phyloP scores from a whole-genome alignment of 2,113 vertebrate species.

The Mellivora capensis region DNA sequence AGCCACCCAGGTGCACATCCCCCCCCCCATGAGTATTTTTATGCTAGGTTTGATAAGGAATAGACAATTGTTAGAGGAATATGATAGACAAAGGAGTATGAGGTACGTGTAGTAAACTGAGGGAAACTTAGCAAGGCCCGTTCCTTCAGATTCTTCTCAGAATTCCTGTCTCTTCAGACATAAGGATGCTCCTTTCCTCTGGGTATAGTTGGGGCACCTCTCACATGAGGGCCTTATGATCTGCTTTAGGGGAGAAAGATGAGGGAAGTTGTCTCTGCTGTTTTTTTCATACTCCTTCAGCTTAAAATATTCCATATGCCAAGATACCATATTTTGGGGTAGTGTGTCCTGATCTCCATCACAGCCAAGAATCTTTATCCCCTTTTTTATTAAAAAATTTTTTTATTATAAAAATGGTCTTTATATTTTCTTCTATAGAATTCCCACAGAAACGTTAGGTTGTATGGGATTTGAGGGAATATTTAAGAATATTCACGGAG shows the following conservation, averaged over 20 bases:
- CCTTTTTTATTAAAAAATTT: not conserved
- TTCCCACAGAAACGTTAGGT: not conserved
- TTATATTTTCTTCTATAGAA: not conserved
- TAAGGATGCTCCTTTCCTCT: not conserved
- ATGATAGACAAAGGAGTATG: not conserved
- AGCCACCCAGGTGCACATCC: too few species aligned
- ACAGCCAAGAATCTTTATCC: not conserved
- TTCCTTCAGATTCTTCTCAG: not conserved
- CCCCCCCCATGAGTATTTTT: not conserved
- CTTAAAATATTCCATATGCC: not conserved
- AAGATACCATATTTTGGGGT: not conserved
- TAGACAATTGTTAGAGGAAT: not conserved
- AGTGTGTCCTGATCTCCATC: not conserved
- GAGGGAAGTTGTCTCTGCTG: not conserved
- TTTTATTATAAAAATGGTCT: not conserved
- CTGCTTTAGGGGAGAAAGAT: not conserved
- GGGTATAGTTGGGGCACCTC: not conserved
- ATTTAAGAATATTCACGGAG: not conserved
- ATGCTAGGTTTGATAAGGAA: not conserved
- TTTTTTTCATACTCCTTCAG: not conserved
- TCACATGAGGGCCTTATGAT: not conserved
- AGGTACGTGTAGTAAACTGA: not conserved
- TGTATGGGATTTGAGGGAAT: not conserved
- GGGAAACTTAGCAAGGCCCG: not conserved
- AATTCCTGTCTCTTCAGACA: not conserved